A percentile compares a stretch with the other conserved stretches of the same genome.
phyloP scores from a whole-genome alignment of 2,797 vertebrate species.

The Saguinus oedipus region DNA sequence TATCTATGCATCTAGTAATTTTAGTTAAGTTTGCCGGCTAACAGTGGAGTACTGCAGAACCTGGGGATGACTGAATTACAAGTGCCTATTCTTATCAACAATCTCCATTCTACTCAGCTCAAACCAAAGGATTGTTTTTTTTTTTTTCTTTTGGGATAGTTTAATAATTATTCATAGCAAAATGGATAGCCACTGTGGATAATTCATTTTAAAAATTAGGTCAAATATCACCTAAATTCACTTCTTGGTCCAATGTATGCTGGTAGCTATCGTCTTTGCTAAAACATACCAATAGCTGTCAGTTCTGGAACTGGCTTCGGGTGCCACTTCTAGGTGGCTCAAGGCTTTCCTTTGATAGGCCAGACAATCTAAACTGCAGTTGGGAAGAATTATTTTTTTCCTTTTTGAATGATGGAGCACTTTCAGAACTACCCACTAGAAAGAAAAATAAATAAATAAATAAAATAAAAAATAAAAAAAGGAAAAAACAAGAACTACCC shows the following conservation, averaged over 20 bases:
- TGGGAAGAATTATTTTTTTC: background rate
- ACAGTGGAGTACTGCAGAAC: background rate
- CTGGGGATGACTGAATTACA: background rate
- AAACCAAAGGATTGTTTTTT: background rate
- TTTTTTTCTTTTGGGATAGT: background rate
- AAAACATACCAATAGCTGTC: background rate
- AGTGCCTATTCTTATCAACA: background rate
- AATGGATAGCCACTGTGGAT: background rate
- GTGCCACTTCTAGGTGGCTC: background rate
- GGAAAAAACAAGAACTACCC: background rate
- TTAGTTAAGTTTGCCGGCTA: background rate
- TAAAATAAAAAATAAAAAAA: too few species aligned
- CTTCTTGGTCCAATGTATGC: background rate
- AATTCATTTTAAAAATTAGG: constrained; percentile 18
- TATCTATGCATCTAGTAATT: background rate
- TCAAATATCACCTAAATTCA: background rate
- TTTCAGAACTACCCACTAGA: background rate
- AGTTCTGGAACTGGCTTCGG: background rate
- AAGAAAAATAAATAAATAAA: too few species aligned
- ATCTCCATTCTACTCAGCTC: background rate
- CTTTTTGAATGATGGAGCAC: background rate
- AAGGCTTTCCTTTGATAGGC: background rate
- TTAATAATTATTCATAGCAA: constrained; percentile 25
- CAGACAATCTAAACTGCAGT: background rate
- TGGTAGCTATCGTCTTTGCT: background rate